Evolutionary conservation across 2,797 vertebrate genomes (phyloP), one percentile per base, ranked within the genome.

Genomic region (Prunella strophiata): DNA sequence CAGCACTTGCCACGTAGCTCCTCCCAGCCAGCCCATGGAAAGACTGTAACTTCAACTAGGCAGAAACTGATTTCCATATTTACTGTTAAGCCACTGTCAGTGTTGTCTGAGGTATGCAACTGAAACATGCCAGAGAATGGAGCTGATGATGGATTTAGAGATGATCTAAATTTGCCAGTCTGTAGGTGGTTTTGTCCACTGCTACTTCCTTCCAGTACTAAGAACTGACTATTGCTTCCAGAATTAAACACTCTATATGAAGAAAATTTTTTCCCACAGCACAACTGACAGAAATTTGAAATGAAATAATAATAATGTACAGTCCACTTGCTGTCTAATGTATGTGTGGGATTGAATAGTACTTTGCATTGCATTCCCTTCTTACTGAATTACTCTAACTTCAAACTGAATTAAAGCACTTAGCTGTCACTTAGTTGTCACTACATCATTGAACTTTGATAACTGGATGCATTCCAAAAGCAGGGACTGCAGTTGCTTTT

Each of bases 251-350:
- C 15, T 72, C 21, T 36, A 10, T 66, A 71, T 47, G 79, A 96
- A 92, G 91, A 91, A 93, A 85, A 47, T 66, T 71, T 66, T 71
- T 83, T 94, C 91, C 84, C 91, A 75, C 48, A 62, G 68, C 79
- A 87, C 65, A 92, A 76, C 65, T 91, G 92, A 93, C 91, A 97
- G 85, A 93, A 85, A 93, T 94, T 85, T 91, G 58, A 94, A 96
- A 92, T 81, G 15, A 92, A 95, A 89, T 89, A 93, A 96, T 91
- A 95, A 95, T 96, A 96, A 95, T 9, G 51, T 79, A 59, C 92
- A 94, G 92, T 83, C 89, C 95, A 94, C 95, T 96, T 95, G 91
- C 93, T 93, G 85, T 94, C 92, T 96, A 96, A 94, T 94, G 92
- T 83, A 93, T 89, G 89, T 94, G 91, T 94, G 89, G 94, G 93